Base-by-base conservation (phyloP, 2,797 vertebrate species). In the Enteromius argenteus region DNA sequence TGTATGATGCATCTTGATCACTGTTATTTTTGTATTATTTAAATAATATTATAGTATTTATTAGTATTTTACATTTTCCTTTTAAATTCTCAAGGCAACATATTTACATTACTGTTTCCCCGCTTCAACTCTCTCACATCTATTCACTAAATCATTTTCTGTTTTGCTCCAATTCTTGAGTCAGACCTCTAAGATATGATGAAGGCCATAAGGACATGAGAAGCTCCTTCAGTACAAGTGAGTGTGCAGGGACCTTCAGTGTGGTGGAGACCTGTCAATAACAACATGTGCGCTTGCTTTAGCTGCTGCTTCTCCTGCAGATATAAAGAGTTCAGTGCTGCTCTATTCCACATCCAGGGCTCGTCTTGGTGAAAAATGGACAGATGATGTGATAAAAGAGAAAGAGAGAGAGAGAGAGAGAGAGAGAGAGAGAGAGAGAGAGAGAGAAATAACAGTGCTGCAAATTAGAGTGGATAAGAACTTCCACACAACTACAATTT, bases 311-410 rank as follows among this genome's bases (percentile, higher is more conserved):
- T 76, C 90, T 90, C 88, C 88, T 84, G 81, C 62, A 74, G 89
- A 85, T 85, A 79, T 91, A 91, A 91, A 93, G 88, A 85, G 85
- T 93, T 92, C 92, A 90, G 90, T 84, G 72, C 89, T 80, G 32
- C 67, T 75, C 88, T 87, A 86, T 79, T 91, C 88, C 88, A 85
- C 79, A 88, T 90, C 83, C 79, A 87, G 85, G 77, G 83, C 81
- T 82, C 27, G 88, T 84, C 87, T 86, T 88, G 87, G 83, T 89
- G 89, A 89, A 90, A 42, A 74, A 79, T 46, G 62, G 62, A 76
- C 75, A 53, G 58, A 78, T 32, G 30, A 60, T 42, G 35, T 46
- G 21, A 46, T 78, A 68, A 60, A 35, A 75, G 21, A 60, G 39
- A 19, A 9, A 62, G 49, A 49, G 49, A 53, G 39, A 53, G 30